Evolutionary conservation across 2,888 invertebrate species (phyloP).

Genomic region (Diabrotica balteata): DNA sequence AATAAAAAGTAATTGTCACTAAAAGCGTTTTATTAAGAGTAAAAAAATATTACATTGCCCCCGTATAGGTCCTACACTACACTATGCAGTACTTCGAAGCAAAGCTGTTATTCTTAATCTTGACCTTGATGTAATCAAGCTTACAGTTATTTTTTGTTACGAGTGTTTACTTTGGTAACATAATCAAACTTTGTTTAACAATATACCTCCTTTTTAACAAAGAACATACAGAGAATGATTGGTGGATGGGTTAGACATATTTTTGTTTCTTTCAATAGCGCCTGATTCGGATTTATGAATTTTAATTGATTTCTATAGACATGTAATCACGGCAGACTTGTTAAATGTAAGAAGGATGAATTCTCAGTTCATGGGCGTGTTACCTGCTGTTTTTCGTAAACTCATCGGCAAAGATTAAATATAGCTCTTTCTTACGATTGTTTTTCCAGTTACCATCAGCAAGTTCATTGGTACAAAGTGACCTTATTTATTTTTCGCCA

Average conservation of each 20-base stretch:
- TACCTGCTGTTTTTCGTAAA: too few species aligned
- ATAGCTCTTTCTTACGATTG: too few species aligned
- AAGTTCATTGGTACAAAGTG: too few species aligned
- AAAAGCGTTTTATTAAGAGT: too few species aligned
- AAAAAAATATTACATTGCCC: too few species aligned
- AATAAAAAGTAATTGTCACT: too few species aligned
- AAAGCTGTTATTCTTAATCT: conserved; percentile 14
- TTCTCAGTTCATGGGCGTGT: conserved; percentile 1
- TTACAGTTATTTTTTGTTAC: conserved; percentile 3
- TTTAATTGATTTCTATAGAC: conserved; percentile 30
- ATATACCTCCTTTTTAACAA: not conserved
- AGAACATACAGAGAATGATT: not conserved
- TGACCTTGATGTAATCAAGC: conserved; percentile 13
- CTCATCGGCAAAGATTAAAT: too few species aligned
- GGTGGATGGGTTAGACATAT: conserved; percentile 5
- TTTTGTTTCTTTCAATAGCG: conserved; percentile 33
- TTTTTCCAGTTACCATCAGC: too few species aligned
- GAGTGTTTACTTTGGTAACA: conserved; percentile 6
- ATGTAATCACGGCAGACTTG: conserved; percentile 16
- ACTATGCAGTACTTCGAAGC: not conserved
- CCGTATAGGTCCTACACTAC: not conserved
- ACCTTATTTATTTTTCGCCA: too few species aligned
- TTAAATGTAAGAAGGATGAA: conserved; percentile 10
- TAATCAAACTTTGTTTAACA: conserved; percentile 3
- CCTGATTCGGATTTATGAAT: conserved; percentile 28